Evolutionary conservation across 2,888 invertebrate genomes (phyloP).

Genomic region (Acronicta leporina): DNA sequence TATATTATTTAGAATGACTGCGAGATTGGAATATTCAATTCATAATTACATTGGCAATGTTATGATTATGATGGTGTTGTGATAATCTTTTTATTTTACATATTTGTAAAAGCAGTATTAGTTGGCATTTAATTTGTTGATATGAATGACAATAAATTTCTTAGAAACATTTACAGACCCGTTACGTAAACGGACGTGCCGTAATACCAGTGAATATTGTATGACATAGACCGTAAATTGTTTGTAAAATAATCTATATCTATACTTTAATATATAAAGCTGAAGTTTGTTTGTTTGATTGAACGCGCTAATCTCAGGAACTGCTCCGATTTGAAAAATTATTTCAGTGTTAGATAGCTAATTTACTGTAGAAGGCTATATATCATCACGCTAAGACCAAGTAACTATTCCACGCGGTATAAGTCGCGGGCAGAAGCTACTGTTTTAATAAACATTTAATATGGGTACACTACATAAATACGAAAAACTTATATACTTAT

Average conservation of each 20-base stretch:
- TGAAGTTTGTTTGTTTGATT: no score
- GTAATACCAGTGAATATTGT: constrained; percentile 39
- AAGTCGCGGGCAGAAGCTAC: no score
- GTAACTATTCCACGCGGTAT: no score
- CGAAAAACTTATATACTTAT: no score
- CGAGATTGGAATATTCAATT: constrained; percentile 56
- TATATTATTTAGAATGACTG: constrained; percentile 51
- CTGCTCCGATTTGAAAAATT: no score
- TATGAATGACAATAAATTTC: constrained; percentile 54
- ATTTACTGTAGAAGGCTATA: no score
- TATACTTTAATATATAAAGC: no score
- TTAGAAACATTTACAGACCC: constrained; percentile 55
- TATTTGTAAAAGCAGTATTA: constrained; percentile 77
- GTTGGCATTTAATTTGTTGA: constrained; percentile 77
- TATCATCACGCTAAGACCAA: no score
- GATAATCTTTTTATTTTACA: constrained; percentile 56
- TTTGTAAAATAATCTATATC: constrained; percentile 40
- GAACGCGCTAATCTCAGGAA: no score
- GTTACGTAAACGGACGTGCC: constrained; percentile 33
- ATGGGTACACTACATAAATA: no score
- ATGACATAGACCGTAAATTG: constrained; percentile 38
- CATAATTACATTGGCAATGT: constrained; percentile 59
- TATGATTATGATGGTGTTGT: constrained; percentile 53
- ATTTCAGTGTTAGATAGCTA: no score
- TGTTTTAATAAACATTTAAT: no score